Base-by-base conservation (phyloP, 1,140 invertebrate species). In the Ceratina japonica region DNA sequence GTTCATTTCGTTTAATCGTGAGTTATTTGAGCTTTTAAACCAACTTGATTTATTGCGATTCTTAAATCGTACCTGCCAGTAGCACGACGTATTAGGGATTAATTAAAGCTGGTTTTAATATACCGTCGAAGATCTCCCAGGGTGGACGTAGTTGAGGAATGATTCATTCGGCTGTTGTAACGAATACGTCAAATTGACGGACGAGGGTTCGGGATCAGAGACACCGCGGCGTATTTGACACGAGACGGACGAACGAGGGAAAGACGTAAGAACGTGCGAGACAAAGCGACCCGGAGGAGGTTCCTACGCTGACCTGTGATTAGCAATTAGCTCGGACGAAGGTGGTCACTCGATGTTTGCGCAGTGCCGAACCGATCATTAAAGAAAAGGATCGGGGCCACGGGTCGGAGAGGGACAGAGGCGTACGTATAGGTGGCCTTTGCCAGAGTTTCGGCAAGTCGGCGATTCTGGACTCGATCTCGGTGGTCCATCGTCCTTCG, bases 311-410 rank as follows among this genome's bases (percentile, higher is more conserved):
- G 75, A 78, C 51, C 70, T 24, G 66, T 70, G 84, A 90, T 90
- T 88, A 90, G 82, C 86, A 90, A 90, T 90, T 89, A 89, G 85
- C 66, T 31, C 64, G 72, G 24, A 73, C 59, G 49, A 65, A 58
- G 70, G 69, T 82, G 86, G 81, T 81, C 81, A 77, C 68, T 75
- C 27, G 66, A 69, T 89, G 86, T 90, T 90, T 90, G 84, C 82
- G 80, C 75, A 89, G 82, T 75, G 75, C 54, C 18, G 77, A 86
- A 80, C 85, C 80, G 72, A 44, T 64, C 70, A 89, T 89, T 89
- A 87, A 76, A 76, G 79, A 77, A 72, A 74, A 84, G 66, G 71
- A 78, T 5, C 2, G 64, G 73, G 73, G 15, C n/a, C 3, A 56
- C 54, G n/a, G 72, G 22, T n/a, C 13, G 31, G 13, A 10, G 52